Evolutionary conservation across 2,113 vertebrate genomes (phyloP).

Genomic region (Python bivittatus): DNA sequence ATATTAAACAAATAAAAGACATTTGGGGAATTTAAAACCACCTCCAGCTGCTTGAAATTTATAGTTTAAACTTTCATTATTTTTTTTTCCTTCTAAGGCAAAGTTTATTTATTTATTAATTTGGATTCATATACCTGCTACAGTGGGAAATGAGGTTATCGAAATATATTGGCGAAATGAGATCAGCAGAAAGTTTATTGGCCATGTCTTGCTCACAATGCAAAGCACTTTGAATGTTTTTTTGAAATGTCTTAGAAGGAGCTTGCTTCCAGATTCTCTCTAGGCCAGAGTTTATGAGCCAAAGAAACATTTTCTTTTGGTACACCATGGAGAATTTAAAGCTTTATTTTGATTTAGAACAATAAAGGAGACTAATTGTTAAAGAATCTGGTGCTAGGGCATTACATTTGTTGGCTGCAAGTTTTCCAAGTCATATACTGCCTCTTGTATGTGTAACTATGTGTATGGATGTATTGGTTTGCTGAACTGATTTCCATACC

Average conservation of each 20-base stretch:
- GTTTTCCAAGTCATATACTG: rapidly evolving
- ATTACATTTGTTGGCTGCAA: not conserved
- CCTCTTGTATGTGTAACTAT: not conserved
- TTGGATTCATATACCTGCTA: slow-evolving; percentile 51
- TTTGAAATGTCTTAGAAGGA: slow-evolving; percentile 8
- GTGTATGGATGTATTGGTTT: not conserved
- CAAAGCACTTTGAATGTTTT: not conserved
- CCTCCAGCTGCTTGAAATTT: slow-evolving; percentile 61
- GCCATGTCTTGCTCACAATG: slow-evolving; percentile 11
- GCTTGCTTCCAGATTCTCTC: not conserved
- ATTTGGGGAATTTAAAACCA: slow-evolving; percentile 55
- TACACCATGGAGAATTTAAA: slow-evolving; percentile 9
- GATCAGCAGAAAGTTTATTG: slow-evolving; percentile 37
- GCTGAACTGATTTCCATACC: not conserved
- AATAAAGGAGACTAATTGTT: not conserved
- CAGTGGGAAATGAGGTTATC: slow-evolving; percentile 36
- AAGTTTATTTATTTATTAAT: slow-evolving; percentile 34
- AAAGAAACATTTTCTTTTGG: slow-evolving; percentile 38
- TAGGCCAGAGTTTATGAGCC: slow-evolving; percentile 40
- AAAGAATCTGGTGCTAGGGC: not conserved
- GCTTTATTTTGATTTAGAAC: slow-evolving; percentile 28
- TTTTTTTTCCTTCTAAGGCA: slow-evolving; percentile 46
- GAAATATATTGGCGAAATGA: slow-evolving; percentile 51
- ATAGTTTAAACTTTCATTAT: slow-evolving; percentile 42
- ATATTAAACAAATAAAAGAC: slow-evolving; percentile 62